Evolutionary conservation across 2,888 invertebrate genomes (phyloP).

Genomic region (Trissonchulus sp.): DNA sequence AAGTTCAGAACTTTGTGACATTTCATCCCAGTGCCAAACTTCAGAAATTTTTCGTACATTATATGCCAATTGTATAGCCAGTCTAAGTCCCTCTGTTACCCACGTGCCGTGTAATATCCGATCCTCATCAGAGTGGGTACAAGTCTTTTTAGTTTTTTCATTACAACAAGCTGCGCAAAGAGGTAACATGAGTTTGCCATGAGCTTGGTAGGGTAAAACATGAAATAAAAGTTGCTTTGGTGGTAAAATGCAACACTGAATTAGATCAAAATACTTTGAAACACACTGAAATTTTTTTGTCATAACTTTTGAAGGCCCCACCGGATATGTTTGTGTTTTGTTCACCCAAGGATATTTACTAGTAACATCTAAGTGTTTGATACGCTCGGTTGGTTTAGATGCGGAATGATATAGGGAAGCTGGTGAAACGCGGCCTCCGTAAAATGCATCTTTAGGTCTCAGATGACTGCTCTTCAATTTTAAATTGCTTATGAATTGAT

Average conservation of each 20-base stretch:
- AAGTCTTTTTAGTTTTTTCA: background rate
- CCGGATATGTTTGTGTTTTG: background rate
- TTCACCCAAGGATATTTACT: background rate
- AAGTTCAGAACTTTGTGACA: background rate
- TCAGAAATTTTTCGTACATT: background rate
- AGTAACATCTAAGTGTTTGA: background rate
- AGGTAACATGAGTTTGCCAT: background rate
- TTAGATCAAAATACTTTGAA: slow-evolving; percentile 5
- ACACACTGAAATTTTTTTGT: background rate
- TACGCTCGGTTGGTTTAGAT: background rate
- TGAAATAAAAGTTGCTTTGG: slow-evolving; percentile 38
- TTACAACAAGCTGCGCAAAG: background rate
- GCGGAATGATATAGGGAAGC: slow-evolving; percentile 20
- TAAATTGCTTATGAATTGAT: background rate
- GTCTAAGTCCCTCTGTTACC: background rate
- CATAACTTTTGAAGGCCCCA: background rate
- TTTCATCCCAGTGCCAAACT: background rate
- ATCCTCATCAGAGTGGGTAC: slow-evolving; percentile 5
- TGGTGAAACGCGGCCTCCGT: background rate
- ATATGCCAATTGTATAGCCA: background rate
- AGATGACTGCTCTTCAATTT: background rate
- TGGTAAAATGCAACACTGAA: background rate
- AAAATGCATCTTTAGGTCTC: background rate
- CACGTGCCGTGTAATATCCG: background rate
- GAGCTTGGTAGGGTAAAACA: slow-evolving; percentile 27